Evolutionary conservation across 2,888 invertebrate genomes (phyloP).

Genomic region (Glaucopsyche alexis): DNA sequence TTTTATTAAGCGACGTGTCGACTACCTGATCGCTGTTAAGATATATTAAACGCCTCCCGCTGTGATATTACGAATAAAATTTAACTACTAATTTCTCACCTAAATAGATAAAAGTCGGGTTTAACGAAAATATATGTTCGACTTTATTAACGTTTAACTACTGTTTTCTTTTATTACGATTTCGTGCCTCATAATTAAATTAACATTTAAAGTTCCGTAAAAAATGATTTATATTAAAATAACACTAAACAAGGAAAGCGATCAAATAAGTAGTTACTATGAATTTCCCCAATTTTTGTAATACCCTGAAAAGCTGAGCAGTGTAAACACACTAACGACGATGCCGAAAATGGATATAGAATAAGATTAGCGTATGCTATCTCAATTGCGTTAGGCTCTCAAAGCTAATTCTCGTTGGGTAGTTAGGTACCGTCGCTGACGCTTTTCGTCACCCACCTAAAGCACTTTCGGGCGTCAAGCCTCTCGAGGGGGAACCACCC

Average conservation of each 20-base stretch:
- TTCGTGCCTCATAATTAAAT: not conserved
- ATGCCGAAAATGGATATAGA: slow-evolving; percentile 34
- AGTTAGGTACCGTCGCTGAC: slow-evolving; percentile 48
- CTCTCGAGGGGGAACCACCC: slow-evolving; percentile 52
- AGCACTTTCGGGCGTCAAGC: slow-evolving; percentile 71
- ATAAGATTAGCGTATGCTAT: slow-evolving; percentile 41
- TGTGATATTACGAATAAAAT: slow-evolving; percentile 13
- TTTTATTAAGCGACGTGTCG: not conserved
- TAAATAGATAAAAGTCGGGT: not conserved
- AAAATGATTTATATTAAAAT: not conserved
- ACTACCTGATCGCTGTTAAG: not conserved
- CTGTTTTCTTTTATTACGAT: not conserved
- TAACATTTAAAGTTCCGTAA: not conserved
- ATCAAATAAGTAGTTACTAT: too few species aligned
- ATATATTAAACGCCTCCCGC: not conserved
- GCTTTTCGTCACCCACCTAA: slow-evolving; percentile 67
- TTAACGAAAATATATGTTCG: not conserved
- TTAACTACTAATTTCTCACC: slow-evolving; percentile 11
- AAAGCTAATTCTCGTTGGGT: slow-evolving; percentile 58
- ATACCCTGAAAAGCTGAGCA: not conserved
- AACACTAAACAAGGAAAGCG: too few species aligned
- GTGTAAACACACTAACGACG: slow-evolving; percentile 7
- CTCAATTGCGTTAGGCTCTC: slow-evolving; percentile 45
- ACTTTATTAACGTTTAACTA: slow-evolving; percentile 3
- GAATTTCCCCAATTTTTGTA: not conserved